Evolutionary conservation across 2,888 invertebrate species (phyloP).

Genomic region (Augochlorella aurata): DNA sequence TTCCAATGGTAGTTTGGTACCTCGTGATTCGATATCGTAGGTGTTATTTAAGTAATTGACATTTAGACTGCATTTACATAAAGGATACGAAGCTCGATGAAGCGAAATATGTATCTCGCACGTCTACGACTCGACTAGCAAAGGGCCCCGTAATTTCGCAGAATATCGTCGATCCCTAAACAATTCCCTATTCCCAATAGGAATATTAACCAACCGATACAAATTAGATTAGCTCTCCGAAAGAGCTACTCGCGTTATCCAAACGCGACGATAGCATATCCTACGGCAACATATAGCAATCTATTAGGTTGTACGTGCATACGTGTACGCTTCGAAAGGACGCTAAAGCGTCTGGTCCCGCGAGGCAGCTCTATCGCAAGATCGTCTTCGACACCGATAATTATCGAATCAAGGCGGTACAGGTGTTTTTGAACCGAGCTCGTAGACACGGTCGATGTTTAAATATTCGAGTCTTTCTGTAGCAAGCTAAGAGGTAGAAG

Average conservation of each 20-base stretch:
- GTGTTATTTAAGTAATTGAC: background rate
- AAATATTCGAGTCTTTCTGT: too few species aligned
- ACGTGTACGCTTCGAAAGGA: background rate
- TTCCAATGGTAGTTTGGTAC: background rate
- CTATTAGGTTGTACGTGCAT: background rate
- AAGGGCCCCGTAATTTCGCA: background rate
- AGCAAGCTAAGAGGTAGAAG: too few species aligned
- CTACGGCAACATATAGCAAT: background rate
- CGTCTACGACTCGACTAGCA: too few species aligned
- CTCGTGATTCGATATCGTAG: background rate
- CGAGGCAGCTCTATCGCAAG: background rate
- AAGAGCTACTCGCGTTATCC: background rate
- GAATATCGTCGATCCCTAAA: background rate
- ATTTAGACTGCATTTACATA: background rate
- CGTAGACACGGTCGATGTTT: too few species aligned
- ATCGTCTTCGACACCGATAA: background rate
- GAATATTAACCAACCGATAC: background rate
- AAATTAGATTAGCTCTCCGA: background rate
- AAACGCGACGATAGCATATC: background rate
- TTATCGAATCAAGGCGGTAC: background rate
- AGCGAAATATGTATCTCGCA: too few species aligned
- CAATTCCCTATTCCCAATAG: background rate
- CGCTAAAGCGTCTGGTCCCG: background rate
- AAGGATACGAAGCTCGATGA: too few species aligned
- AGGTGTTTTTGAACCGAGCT: background rate